Base-by-base conservation (phyloP, 1,140 invertebrate species). In the Papilio polytes region DNA sequence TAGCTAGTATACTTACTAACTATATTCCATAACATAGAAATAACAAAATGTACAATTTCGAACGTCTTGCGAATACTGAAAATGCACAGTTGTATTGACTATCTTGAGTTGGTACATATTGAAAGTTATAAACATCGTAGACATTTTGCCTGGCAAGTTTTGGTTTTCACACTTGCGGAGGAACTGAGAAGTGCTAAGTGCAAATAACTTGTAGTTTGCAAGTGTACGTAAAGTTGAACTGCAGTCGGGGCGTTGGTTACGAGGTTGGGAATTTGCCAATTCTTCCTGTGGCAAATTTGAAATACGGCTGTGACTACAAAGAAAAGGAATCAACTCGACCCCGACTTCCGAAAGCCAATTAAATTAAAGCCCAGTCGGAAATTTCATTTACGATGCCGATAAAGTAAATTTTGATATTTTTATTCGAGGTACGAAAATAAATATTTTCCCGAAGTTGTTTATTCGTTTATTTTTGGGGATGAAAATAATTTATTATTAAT, bases 181-280 rank as follows among this genome's bases (percentile, higher is more conserved):
- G 44, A 76, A 51, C 74, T n/a, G n/a, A 51, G 41, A 76, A 76
- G 74, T 76, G 74, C 41, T 76, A 76, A 76, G 74, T 76, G 74
- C 74, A 76, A 76, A 76, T 76, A 76, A 76, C 74, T 76, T 76
- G 41, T 76, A 51, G 41, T 76, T 76, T 10, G 46, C 74, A 31
- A 76, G 44, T 76, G 44, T 76, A 53, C 74, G 74, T 76, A 76
- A 76, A 76, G 74, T 51, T 76, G 44, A 46, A 48, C 59, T 78
- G 78, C 77, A 79, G 66, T 80, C 80, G 74, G 59, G 80, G 81
- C 74, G 78, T 83, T 86, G 78, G 76, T 85, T 81, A 76, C 77
- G 81, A 70, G 53, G 72, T 83, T 86, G 84, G 86, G 81, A 51
- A n/a, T 22, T 80, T 81, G 86, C 86, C 86, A 85, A 79, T 53